Evolutionary conservation across 2,113 vertebrate species (phyloP).

Genomic region (Semicossyphus pulcher): DNA sequence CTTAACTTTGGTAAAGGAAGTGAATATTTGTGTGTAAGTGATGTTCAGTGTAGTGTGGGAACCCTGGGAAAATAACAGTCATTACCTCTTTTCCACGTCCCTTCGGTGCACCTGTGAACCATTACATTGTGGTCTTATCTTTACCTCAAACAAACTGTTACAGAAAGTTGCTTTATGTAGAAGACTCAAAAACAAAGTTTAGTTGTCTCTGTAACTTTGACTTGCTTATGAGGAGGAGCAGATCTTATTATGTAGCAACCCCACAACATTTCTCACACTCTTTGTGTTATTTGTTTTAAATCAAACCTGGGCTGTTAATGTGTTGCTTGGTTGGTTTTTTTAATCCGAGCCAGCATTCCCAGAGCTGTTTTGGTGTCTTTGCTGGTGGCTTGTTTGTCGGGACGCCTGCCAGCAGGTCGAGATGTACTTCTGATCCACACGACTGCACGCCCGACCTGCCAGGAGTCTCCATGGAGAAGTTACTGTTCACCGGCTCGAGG

Average conservation of each 20-base stretch:
- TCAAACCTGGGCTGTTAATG: not conserved
- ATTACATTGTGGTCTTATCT: too few relatives aligned
- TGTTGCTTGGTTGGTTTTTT: not conserved
- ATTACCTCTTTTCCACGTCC: too few relatives aligned
- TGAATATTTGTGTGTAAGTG: too few relatives aligned
- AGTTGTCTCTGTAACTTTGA: too few relatives aligned
- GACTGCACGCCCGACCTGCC: conserved; percentile 38
- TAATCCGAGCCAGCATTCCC: not conserved
- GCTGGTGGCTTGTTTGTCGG: conserved; percentile 15
- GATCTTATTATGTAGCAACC: not conserved
- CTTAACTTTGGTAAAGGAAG: too few relatives aligned
- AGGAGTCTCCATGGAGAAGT: conserved; percentile 71
- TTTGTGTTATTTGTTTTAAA: not conserved
- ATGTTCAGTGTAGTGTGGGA: too few relatives aligned
- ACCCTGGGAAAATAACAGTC: too few relatives aligned
- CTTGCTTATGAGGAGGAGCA: not conserved
- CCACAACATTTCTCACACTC: not conserved
- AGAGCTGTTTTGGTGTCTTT: conserved; percentile 15
- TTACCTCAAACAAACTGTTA: too few relatives aligned
- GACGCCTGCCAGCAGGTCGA: conserved; percentile 33
- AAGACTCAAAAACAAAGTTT: too few relatives aligned
- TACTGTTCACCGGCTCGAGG: conserved; percentile 43
- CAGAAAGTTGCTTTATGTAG: too few relatives aligned
- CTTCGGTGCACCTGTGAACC: too few relatives aligned
- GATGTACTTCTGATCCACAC: conserved; percentile 41